Conservation (phyloP, 2,113 vertebrate genomes). For the Coryphaenoides rupestris region DNA sequence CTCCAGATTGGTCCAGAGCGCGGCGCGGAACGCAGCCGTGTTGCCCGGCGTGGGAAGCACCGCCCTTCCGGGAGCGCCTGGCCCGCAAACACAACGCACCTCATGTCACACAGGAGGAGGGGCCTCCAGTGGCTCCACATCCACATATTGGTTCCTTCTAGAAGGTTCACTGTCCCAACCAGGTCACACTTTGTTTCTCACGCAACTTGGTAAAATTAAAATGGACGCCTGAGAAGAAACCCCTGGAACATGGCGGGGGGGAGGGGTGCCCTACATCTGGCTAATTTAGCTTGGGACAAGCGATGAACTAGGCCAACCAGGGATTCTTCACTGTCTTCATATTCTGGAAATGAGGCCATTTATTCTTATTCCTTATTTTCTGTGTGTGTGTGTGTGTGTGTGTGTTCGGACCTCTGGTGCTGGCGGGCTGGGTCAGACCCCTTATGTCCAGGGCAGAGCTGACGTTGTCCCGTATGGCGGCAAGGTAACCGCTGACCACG, state of each 20-base stretch:
- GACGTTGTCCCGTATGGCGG: slow-evolving; percentile 83
- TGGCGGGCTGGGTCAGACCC: slow-evolving; percentile 83
- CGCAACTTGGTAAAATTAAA: too few species aligned
- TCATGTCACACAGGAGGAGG: too few species aligned
- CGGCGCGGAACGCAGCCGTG: slow-evolving; percentile 89
- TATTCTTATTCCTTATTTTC: too few species aligned
- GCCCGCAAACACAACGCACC: too few species aligned
- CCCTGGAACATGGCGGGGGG: too few species aligned
- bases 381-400: too few species aligned
- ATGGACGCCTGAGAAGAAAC: too few species aligned
- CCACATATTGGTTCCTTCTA: too few species aligned
- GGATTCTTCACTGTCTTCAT: not conserved
- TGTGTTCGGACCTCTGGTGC: slow-evolving; percentile 75
- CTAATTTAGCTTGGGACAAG: not conserved
- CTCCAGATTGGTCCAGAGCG: slow-evolving; percentile 97
- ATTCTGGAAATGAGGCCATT: slow-evolving; percentile 1
- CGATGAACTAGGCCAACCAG: not conserved
- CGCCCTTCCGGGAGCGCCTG: slow-evolving; percentile 91
- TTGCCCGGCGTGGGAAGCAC: slow-evolving; percentile 90
- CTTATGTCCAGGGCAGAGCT: slow-evolving; percentile 87
- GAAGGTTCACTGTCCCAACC: too few species aligned
- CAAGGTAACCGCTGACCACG: slow-evolving; percentile 85
- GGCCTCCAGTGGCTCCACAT: too few species aligned
- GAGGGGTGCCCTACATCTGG: not conserved
- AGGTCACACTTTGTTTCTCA: too few species aligned